Conservation (phyloP, 2,797 vertebrate species). For the Trachurus trachurus region DNA sequence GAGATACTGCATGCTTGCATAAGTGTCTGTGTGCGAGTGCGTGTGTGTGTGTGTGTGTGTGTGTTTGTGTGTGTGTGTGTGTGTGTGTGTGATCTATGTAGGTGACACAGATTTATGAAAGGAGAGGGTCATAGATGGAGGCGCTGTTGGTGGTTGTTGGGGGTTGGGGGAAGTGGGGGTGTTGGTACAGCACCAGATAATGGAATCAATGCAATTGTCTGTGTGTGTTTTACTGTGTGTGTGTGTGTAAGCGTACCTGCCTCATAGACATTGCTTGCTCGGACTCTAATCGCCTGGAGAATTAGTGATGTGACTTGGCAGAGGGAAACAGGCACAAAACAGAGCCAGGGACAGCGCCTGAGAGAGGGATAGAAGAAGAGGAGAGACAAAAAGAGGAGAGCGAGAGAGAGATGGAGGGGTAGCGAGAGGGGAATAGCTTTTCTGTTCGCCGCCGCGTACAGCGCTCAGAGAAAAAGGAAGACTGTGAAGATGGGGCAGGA, state of each 20-base stretch:
- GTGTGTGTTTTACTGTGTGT: slow-evolving; percentile 43
- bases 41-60: slow-evolving; percentile 57
- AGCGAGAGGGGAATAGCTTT: slow-evolving; percentile 74
- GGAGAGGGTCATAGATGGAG: slow-evolving; percentile 74
- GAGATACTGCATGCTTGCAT: slow-evolving; percentile 80
- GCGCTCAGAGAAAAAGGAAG: slow-evolving; percentile 66
- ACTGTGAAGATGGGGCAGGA: slow-evolving; percentile 73
- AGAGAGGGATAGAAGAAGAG: slow-evolving; percentile 78
- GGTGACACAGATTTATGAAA: slow-evolving; percentile 85
- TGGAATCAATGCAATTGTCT: slow-evolving; percentile 79
- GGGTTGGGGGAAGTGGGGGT: slow-evolving; percentile 70
- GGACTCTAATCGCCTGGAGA: slow-evolving; percentile 82
- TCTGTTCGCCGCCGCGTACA: slow-evolving; percentile 59
- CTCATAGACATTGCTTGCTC: slow-evolving; percentile 73
- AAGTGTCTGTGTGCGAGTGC: slow-evolving; percentile 67
- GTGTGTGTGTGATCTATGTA: slow-evolving; percentile 66
- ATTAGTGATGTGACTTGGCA: slow-evolving; percentile 85
- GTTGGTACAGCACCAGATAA: slow-evolving; percentile 81
- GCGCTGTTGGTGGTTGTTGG: slow-evolving; percentile 71
- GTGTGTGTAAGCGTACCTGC: slow-evolving; percentile 72
- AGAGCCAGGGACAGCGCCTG: slow-evolving; percentile 81
- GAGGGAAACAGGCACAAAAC: slow-evolving; percentile 74
- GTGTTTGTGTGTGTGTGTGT: slow-evolving; percentile 31
- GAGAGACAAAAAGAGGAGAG: slow-evolving; percentile 76
- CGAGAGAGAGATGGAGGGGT: slow-evolving; percentile 67